A percentile compares a stretch with the other conserved stretches of the same genome.
Evolutionary conservation across 2,888 invertebrate genomes (phyloP).

Genomic region (Dichetophora obliterata): DNA sequence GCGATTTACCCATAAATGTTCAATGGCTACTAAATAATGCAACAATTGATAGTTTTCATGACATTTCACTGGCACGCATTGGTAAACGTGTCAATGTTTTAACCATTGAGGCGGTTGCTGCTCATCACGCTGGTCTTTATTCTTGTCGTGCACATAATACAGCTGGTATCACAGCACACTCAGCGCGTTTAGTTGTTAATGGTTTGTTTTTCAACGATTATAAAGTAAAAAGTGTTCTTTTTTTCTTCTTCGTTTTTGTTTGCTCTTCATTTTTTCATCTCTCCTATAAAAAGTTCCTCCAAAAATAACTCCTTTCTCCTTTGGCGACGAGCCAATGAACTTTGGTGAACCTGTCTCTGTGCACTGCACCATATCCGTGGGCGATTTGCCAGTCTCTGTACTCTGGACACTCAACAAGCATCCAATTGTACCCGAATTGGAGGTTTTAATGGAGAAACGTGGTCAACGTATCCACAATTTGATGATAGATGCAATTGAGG

Average conservation of each 20-base stretch:
- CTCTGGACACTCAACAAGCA: constrained; percentile 79
- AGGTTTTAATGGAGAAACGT: constrained; percentile 66
- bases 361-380: constrained; percentile 78
- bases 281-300: constrained; percentile 58
- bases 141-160: constrained; percentile 79
- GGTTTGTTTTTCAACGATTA: constrained; percentile 73
- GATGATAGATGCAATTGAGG: constrained; percentile 78
- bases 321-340: constrained; percentile 80
- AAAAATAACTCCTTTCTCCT: constrained; percentile 79
- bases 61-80: constrained; percentile 73
- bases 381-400: constrained; percentile 84
- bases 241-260: constrained; percentile 29
- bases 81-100: constrained; percentile 77
- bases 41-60: constrained; percentile 66
- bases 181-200: constrained; percentile 75
- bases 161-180: constrained; percentile 74
- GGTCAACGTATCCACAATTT: constrained; percentile 73
- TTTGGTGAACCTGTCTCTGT: constrained; percentile 76
- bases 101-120: constrained; percentile 73
- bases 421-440: constrained; percentile 66
- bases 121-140: constrained; percentile 76
- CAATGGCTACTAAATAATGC: constrained; percentile 73
- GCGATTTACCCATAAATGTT: constrained; percentile 77
- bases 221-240: constrained; percentile 12
- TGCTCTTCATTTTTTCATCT: constrained; percentile 31